A percentile compares a stretch with the other conserved stretches of the same genome.
These are phyloP conservation scores for Flabesymbios commensalis DNA, from an alignment of 2,888 invertebrate species.

Conservation along the genomic window DNA sequence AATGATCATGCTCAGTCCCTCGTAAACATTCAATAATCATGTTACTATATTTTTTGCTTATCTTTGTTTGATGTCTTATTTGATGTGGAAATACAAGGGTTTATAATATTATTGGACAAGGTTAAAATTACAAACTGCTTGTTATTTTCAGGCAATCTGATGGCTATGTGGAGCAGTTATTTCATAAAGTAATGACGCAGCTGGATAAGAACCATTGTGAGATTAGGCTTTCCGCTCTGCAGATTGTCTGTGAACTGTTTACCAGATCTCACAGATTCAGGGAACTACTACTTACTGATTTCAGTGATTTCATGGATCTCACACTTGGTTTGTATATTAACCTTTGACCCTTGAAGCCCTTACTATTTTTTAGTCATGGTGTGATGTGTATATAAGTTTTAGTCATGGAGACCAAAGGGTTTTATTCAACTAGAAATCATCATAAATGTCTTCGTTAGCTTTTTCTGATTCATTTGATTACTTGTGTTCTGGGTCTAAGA, in stretches of 20 bases:
- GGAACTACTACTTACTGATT: slow-evolving; percentile 60
- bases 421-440: no score
- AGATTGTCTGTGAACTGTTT: slow-evolving; percentile 65
- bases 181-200: slow-evolving; percentile 61
- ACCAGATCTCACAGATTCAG: slow-evolving; percentile 65
- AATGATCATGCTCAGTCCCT: no score
- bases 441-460: neutral
- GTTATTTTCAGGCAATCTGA: slow-evolving; percentile 57
- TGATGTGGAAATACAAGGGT: no score
- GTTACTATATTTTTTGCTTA: no score
- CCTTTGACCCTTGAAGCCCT: neutral
- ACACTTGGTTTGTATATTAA: slow-evolving; percentile 57
- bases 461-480: no score
- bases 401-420: no score
- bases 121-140: no score
- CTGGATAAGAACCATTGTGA: slow-evolving; percentile 66
- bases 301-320: slow-evolving; percentile 63
- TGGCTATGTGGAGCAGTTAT: slow-evolving; percentile 62
- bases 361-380: neutral
- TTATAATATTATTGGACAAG: no score
- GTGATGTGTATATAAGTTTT: neutral
- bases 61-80: no score
- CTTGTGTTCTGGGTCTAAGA: no score
- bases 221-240: slow-evolving; percentile 65
- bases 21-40: no score